Base-by-base conservation (phyloP, 2,888 invertebrate genomes). In the Himalopsyche tibetana region DNA sequence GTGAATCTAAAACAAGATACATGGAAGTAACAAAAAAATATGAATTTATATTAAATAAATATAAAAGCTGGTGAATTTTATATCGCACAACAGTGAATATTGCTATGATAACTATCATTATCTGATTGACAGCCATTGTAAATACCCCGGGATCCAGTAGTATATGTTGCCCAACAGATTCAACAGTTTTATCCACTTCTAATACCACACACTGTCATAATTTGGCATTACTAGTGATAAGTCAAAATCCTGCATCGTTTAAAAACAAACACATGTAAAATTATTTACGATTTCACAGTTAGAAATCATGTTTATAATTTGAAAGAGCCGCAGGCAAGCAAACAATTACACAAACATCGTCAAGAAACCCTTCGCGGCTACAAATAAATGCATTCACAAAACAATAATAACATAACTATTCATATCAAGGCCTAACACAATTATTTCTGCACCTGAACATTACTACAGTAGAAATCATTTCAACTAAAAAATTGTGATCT, bases 201-300 rank as follows among this genome's bases (percentile, higher is more conserved):
- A 63, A 63, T n/a, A 63, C 19, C 63, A n/a, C 8, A 63, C 63
- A 63, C 28, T 6, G 8, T 19, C 63, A 19, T 19, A 63, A 19
- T 19, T 63, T 28, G 9, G 19, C 63, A 63, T 63, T 63, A 63
- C n/a, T 11, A n/a, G 19, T 63, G 63, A 63, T 63, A 63, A 63
- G 63, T 63, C 28, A 63, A 63, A 56, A 63, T 63, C 63, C 63
- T 63, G 63, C 19, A 63, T 63, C 19, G 11, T 63, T 63, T 28
- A 63, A 63, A 63, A 63, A 63, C 51, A 51, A 51, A 51, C 38
- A 74, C 74, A 38, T 74, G 38, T 74, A 74, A 51, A 51, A 15
- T 51, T 15, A 51, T 51, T 51, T 51, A 51, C 15, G 15, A 51
- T 15, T 12, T 15, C 51, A 15, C 51, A 15, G 15, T 15, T 15